Base-by-base conservation (phyloP, 2,888 invertebrate genomes). In the Cantharis rufa region DNA sequence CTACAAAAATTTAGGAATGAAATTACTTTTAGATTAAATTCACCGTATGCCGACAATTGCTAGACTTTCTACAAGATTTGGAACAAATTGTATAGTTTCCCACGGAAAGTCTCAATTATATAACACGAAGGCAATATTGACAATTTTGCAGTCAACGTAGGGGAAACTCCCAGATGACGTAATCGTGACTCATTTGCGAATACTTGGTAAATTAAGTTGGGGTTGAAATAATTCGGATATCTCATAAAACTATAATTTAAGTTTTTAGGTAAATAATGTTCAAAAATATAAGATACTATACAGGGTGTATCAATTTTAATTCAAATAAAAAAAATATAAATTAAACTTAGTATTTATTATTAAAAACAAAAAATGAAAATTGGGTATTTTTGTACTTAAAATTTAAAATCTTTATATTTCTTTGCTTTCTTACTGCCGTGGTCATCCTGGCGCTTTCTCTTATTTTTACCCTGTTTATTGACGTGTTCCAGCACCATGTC, bases 401-500 rank as follows among this genome's bases (percentile, higher is more conserved):
- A 24, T 24, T 24, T 24, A 24, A 24, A 24, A 9, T 24, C 24
- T 9, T 24, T 24, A 1, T 24, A 24, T 24, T 24, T 24, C 9
- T 24, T 24, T 24, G 7, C 24, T 24, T 24, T 24, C 9, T 24
- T 24, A 0, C 9, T 24, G 24, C 0, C 9, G 9, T 24, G 24
- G 4, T 24, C 95, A 87, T 96, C 95, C 82, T 97, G 96, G 78
- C 97, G 92, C 88, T 98, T 98, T 81, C 98, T 91, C 89, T 98
- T 97, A 85, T 94, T 98, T 94, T 96, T 92, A 71, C 97, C 98
- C 87, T 98, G 98, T 82, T 98, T 92, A 15, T 98, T 98, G 63
- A 98, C 97, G 87, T 99, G 99, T 88, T 99, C 99, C 4, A 98
- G 98, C 85, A 99, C 92, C 98, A 99, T 98, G 87, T 99, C 99